Base-by-base conservation (phyloP, 2,888 invertebrate genomes). In the Epistrophe eligans region DNA sequence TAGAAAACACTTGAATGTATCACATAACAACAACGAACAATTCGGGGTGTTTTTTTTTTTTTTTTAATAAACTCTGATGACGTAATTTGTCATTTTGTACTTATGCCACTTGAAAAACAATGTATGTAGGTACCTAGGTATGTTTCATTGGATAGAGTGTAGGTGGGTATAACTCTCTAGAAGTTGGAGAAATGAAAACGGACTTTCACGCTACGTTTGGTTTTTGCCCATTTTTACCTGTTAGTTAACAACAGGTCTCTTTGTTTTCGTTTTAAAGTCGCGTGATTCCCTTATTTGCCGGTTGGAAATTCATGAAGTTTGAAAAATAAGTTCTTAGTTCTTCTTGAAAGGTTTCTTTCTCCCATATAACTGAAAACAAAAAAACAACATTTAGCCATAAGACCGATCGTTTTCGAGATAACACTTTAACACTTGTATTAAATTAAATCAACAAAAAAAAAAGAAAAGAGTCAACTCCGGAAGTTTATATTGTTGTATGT, bases 21-120 rank as follows among this genome's bases (percentile, higher is more conserved):
- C 50, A 74, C 43, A 67, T 40, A 48, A 66, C 66, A 66, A 66
- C 66, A 70, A 48, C 55, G 38, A 81, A 71, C 70, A 57, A 58
- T 80, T 77, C 32, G 19, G 60, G 60, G 66, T 77, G 55, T 85
- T 77, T 77, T n/a, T n/a, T n/a, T n/a, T n/a, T n/a, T n/a, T n/a
- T n/a, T n/a, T n/a, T 77, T 74, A 82, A 71, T 79, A 48, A 57
- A 74, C 64, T 57, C 57, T 74, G 85, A 82, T 85, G 85, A 85
- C 85, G 82, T 85, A 85, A 85, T 81, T 72, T 73, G 45, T 66
- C 64, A 32, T 66, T 76, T 80, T 32, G 43, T 62, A 62, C 73
- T 81, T 19, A 38, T 57, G 48, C 66, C 72, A 70, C 57, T 83
- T 17, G n/a, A 58, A 38, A 60, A 60, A 7, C n/a, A 24, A 24